Conservation (phyloP, 1,140 invertebrate species). For the Habropoda laboriosa region DNA sequence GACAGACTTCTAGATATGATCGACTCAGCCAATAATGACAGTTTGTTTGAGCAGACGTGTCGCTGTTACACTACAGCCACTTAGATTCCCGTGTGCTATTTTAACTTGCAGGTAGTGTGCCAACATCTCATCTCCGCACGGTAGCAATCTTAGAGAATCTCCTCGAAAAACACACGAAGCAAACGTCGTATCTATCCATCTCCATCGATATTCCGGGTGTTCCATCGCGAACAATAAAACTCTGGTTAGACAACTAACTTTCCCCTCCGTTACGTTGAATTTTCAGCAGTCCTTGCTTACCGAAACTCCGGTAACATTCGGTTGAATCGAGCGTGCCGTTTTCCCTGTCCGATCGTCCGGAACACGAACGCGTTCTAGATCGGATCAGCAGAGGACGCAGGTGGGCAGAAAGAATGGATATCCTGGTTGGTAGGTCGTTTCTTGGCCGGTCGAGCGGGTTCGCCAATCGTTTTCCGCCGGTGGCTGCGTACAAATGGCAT, state of each 20-base stretch:
- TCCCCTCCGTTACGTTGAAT: not conserved
- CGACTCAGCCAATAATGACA: too few species aligned
- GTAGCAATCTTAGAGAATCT: too few species aligned
- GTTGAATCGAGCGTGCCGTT: constrained; percentile 16
- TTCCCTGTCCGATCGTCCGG: not conserved
- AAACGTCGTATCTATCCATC: too few species aligned
- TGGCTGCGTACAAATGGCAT: constrained; percentile 42
- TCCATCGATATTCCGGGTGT: not conserved
- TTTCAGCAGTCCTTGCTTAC: not conserved
- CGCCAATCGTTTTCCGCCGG: constrained; percentile 28
- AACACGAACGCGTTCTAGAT: constrained; percentile 29
- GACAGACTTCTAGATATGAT: too few species aligned
- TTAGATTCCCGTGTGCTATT: too few species aligned
- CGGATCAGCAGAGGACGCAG: constrained; percentile 49
- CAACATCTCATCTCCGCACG: too few species aligned
- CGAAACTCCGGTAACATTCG: not conserved
- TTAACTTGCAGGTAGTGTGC: too few species aligned
- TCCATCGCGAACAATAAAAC: not conserved
- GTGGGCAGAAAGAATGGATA: constrained; percentile 49
- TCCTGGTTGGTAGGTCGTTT: constrained; percentile 37
- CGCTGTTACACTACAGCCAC: too few species aligned
- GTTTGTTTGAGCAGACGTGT: too few species aligned
- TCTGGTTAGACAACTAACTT: not conserved
- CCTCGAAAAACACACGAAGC: too few species aligned
- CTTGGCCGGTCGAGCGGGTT: constrained; percentile 32